Base-by-base conservation (phyloP, 2,888 invertebrate species). In the Chaetogeoica ovagalla region DNA sequence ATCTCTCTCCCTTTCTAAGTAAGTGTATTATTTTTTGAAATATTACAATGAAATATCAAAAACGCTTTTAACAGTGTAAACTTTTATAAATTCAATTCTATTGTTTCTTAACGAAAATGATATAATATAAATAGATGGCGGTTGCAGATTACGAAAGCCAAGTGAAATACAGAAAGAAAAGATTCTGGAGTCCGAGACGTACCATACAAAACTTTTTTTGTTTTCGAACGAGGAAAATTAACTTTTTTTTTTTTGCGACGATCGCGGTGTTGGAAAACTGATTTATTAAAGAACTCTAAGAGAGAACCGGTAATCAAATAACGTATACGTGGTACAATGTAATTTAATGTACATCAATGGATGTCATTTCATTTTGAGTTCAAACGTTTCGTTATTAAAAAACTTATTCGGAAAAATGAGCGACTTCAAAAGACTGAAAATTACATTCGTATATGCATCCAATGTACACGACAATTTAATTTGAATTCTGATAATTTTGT, bases 21-120 rank as follows among this genome's bases (percentile, higher is more conserved):
- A 48, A 9, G 11, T 48, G 19, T 7, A 55, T 37, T 5, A 63
- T n/a, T 63, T 37, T 69, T 57, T 70, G 13, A n/a, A 70, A 37
- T 57, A 70, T 37, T 55, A 69, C 68, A n/a, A 70, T 57, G 13
- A 37, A 70, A 70, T 70, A 70, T 70, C 37, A 70, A n/a, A 70
- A 55, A 55, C 23, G 55, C 37, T 70, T 70, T 15, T 30, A 57
- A 70, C 37, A 70, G n/a, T n/a, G 37, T 70, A 57, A 70, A 70
- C 55, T 55, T 37, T 57, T n/a, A n/a, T 70, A 37, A 30, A 37
- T 7, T 70, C 15, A 55, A 30, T 30, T 55, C 68, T 69, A 17
- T 69, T 69, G 68, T 52, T 69, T 55, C 52, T 69, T 52, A 19
- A 69, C 19, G 15, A 52, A 69, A 69, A 52, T 11, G 52, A n/a